Evolutionary conservation across 2,888 invertebrate genomes (phyloP).

Genomic region (Tanaodytes sp.): DNA sequence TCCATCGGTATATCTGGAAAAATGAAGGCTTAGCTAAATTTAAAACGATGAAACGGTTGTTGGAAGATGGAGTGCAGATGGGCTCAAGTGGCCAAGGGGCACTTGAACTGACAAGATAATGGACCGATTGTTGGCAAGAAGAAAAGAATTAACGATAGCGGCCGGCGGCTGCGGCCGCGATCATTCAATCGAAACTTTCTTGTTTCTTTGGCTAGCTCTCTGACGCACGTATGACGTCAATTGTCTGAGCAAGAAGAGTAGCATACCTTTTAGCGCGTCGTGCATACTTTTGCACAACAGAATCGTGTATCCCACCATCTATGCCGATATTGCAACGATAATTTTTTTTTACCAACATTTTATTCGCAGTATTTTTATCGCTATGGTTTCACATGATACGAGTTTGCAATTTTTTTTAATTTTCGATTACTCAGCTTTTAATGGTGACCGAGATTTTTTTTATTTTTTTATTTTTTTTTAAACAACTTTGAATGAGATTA

Average conservation of each 20-base stretch:
- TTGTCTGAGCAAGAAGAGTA: constrained; percentile 67
- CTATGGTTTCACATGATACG: no score
- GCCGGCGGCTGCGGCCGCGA: constrained; percentile 57
- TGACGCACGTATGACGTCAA: constrained; percentile 73
- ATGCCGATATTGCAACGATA: constrained; percentile 24
- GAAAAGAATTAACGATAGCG: constrained; percentile 62
- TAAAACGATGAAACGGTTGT: no score
- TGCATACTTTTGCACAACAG: constrained; percentile 48
- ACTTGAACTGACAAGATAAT: constrained; percentile 69
- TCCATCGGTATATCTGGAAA: no score
- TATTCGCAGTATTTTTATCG: no score
- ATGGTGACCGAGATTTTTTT: no score
- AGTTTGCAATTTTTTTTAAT: no score
- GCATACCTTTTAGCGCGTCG: constrained; percentile 62
- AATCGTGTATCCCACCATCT: constrained; percentile 38
- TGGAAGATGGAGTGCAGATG: no score
- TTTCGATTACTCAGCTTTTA: no score
- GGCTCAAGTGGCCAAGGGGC: constrained; percentile 66
- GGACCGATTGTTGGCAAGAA: constrained; percentile 64
- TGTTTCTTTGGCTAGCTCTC: constrained; percentile 68
- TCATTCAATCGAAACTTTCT: constrained; percentile 72
- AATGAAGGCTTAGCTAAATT: no score
- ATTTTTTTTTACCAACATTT: no score
- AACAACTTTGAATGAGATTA: constrained; percentile 4
- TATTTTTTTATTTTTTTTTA: no score